Base-by-base conservation (phyloP, 2,797 vertebrate genomes). In the Salmo trutta region DNA sequence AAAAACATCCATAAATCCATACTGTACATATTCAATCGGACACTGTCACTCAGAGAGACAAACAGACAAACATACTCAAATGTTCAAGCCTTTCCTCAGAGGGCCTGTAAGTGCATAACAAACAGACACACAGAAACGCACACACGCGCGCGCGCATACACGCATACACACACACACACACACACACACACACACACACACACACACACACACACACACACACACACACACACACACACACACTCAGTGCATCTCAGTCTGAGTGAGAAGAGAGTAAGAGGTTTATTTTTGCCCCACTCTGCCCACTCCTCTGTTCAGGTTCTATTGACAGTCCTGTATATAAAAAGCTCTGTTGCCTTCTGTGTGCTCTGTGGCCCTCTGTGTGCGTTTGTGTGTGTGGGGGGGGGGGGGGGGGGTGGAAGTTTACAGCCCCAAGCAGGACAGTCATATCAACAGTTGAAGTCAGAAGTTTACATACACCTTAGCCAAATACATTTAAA, bases 211-310 rank as follows among this genome's bases (percentile, higher is more conserved):
- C 36, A 17, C 64, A 1, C 24, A 53, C 54, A 79, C 54, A 62
- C 66, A 5, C 24, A 17, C 64, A 29, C 24, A 36, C 73, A 54
- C 78, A 71, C 53, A 75, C 21, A 75, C 70, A 71, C 76, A 83
- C 31, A 71, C 54, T 21, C 76, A 73, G 80, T 83, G 82, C 80
- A 88, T 84, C 87, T 84, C 71, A 75, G 89, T 84, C 84, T 89
- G 86, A n/a, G 19, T 77, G 85, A 90, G 89, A 90, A 82, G 85
- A 89, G 88, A 82, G 76, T 78, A 87, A 85, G 74, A 91, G 88
- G 83, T 92, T 92, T 92, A 92, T 94, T 93, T 93, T 89, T 89
- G 91, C 90, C 86, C 82, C 88, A 83, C 8, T 47, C 41, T 47
- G 41, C 41, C 41, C 41, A 47, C 83, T 90, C 86, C 84, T 89